Conservation (phyloP, 2,113 vertebrate genomes). For the Piaya cayana region DNA sequence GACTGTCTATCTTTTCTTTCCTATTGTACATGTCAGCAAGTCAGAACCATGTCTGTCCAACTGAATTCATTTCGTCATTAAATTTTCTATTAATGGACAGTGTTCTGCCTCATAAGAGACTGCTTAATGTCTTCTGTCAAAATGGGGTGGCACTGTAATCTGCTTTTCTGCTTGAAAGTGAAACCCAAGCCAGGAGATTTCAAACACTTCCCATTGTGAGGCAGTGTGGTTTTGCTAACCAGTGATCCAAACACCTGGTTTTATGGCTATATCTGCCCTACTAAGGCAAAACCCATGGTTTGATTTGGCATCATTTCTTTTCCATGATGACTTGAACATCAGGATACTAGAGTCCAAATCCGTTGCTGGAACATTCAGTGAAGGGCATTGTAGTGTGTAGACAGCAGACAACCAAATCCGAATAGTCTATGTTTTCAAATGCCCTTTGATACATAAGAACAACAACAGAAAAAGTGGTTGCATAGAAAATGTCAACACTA, state of each 20-base stretch:
- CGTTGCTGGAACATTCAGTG: background rate
- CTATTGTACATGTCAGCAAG: background rate
- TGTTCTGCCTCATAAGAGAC: background rate
- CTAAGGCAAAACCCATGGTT: background rate
- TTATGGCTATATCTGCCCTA: background rate
- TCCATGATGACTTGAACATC: background rate
- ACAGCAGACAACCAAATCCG: background rate
- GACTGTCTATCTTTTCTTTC: background rate
- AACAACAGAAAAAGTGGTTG: background rate
- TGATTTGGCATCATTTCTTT: background rate
- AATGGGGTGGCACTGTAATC: background rate
- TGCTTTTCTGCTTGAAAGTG: background rate
- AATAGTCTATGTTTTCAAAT: background rate
- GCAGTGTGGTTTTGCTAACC: background rate
- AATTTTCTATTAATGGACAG: background rate
- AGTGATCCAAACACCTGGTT: background rate
- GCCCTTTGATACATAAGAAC: background rate
- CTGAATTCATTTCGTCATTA: conserved; percentile 3
- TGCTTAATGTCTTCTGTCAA: background rate
- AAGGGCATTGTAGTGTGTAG: background rate
- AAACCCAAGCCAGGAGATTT: background rate
- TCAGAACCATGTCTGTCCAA: background rate
- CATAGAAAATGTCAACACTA: background rate
- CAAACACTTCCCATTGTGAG: background rate
- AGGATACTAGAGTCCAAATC: background rate